Evolutionary conservation across 2,888 invertebrate species (phyloP).

Genomic region (Platerodrilus igneus): DNA sequence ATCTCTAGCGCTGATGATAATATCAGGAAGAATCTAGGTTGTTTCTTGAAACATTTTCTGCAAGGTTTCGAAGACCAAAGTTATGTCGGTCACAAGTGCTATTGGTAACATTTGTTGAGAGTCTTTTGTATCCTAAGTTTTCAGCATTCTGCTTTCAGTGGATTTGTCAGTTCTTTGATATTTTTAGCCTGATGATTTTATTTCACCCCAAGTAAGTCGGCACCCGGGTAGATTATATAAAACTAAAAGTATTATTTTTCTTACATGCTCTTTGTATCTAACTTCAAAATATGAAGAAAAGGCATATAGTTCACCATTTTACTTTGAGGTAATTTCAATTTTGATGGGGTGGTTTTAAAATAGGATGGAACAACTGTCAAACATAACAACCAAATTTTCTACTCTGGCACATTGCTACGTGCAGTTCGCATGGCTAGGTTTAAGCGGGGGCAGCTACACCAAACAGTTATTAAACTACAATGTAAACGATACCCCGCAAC

Average conservation of each 20-base stretch:
- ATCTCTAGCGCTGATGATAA: conserved; percentile 4
- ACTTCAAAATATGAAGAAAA: too few relatives aligned
- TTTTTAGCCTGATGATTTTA: background rate
- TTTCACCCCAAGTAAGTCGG: background rate
- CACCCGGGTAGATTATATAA: conserved; percentile 1
- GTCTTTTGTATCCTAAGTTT: conserved; percentile 1
- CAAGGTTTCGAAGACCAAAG: background rate
- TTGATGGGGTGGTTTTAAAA: too few relatives aligned
- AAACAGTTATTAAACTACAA: too few relatives aligned
- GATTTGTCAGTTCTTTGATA: background rate
- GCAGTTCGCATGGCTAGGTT: too few relatives aligned
- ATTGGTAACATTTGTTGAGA: background rate
- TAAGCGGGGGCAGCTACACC: too few relatives aligned
- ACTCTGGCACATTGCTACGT: too few relatives aligned
- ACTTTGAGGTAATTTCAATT: too few relatives aligned
- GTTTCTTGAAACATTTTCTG: background rate
- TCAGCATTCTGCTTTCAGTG: background rate
- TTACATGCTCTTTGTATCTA: too few relatives aligned
- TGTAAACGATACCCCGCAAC: too few relatives aligned
- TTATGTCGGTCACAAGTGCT: background rate
- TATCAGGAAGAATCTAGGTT: background rate
- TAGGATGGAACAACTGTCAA: too few relatives aligned
- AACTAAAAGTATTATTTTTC: conserved; percentile 1
- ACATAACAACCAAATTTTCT: too few relatives aligned
- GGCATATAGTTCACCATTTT: too few relatives aligned